Percentiles rank a stretch among this genome's conserved stretches.
These are phyloP conservation scores for Chrysolina americana DNA, from an alignment of 2,888 invertebrate genomes.

Conservation along the genomic window DNA sequence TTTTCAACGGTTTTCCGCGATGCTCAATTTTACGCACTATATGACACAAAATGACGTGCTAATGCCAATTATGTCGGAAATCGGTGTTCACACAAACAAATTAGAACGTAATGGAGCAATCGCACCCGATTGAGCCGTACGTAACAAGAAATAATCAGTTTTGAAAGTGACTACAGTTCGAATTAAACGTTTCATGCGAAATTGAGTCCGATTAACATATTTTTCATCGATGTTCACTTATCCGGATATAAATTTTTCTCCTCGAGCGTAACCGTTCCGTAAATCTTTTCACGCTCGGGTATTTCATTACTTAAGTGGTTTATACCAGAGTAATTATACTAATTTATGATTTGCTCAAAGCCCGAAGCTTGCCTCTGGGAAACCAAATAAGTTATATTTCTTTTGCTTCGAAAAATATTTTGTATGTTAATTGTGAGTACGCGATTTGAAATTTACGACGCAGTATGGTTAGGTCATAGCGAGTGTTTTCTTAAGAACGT, in stretches of 20 bases:
- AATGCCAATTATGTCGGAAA: conserved; percentile 9
- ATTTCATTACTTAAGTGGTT: conserved; percentile 56
- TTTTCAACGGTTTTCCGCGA: background rate
- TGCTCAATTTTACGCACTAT: background rate
- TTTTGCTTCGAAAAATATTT: conserved; percentile 40
- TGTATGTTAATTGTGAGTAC: background rate
- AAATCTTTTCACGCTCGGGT: conserved; percentile 55
- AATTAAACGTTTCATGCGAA: conserved; percentile 47
- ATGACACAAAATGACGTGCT: conserved; percentile 1
- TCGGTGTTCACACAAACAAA: conserved; percentile 13
- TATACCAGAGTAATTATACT: conserved; percentile 56
- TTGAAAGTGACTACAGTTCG: conserved; percentile 39
- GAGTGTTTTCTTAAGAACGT: background rate
- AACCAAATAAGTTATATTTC: conserved; percentile 41
- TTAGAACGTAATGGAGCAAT: conserved; percentile 16
- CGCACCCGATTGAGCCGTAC: conserved; percentile 9
- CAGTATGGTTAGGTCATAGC: background rate
- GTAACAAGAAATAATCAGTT: conserved; percentile 36
- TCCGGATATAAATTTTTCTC: conserved; percentile 47
- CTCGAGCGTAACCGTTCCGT: conserved; percentile 47
- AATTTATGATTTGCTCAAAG: conserved; percentile 59
- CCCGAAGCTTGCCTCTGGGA: conserved; percentile 53
- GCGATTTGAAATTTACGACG: background rate
- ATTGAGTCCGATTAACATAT: conserved; percentile 49
- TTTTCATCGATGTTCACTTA: conserved; percentile 43